These are phyloP conservation scores for Tachina fera DNA, from an alignment of 2,888 invertebrate genomes.

Conservation along the genomic window DNA sequence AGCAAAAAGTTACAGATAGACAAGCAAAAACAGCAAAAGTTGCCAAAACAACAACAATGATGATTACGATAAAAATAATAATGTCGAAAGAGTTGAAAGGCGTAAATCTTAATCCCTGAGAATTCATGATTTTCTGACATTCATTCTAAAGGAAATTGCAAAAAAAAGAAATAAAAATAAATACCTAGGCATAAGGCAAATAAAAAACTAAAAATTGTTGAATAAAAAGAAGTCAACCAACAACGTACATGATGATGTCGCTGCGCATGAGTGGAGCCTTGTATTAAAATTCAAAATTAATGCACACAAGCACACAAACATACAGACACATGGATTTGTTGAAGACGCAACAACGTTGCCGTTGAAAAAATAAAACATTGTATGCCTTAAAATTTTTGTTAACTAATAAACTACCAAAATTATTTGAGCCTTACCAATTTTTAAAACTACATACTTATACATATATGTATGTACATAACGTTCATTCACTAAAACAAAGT, in stretches of 20 bases:
- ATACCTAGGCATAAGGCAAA: neutral
- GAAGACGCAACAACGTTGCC: neutral
- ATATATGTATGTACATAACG: neutral
- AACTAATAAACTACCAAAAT: neutral
- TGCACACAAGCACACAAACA: conserved; percentile 12
- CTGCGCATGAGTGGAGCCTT: conserved; percentile 61
- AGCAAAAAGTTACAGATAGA: conserved; percentile 18
- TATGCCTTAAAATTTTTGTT: too few species aligned
- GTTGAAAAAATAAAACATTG: neutral
- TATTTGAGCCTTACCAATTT: neutral
- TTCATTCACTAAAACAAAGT: too few species aligned
- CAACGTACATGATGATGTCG: conserved; percentile 55
- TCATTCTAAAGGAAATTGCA: conserved; percentile 63
- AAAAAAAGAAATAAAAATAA: conserved; percentile 16
- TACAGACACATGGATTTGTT: neutral
- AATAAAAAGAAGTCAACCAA: conserved; percentile 46
- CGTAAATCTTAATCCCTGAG: conserved; percentile 72
- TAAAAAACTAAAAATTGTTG: neutral
- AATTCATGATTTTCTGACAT: conserved; percentile 71
- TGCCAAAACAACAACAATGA: conserved; percentile 45
- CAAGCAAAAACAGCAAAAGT: conserved; percentile 18
- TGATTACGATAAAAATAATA: conserved; percentile 66
- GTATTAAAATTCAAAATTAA: conserved; percentile 49
- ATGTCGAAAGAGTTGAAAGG: conserved; percentile 72
- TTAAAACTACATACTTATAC: neutral